phyloP scores from a whole-genome alignment of 2,888 invertebrate genomes.

The Aelia acuminata region DNA sequence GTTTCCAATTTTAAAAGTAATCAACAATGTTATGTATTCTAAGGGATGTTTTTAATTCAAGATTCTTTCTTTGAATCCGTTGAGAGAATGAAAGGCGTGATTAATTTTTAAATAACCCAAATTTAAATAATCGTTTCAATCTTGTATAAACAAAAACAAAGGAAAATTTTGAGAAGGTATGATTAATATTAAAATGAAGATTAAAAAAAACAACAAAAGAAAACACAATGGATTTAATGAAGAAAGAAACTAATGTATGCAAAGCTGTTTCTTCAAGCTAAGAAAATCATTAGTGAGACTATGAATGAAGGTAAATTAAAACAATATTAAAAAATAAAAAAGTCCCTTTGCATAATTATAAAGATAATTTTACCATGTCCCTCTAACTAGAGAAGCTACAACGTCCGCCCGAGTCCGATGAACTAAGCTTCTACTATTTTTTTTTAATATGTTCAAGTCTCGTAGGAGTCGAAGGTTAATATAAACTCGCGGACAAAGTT shows the following conservation, averaged over 20 bases:
- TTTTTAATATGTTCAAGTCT: not conserved
- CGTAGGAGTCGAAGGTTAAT: not conserved
- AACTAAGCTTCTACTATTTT: not conserved
- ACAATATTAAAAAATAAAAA: not conserved
- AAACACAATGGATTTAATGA: not conserved
- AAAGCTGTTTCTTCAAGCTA: not conserved
- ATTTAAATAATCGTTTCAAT: not conserved
- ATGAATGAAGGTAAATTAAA: conserved; percentile 29
- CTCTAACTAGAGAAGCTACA: not conserved
- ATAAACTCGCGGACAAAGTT: not conserved
- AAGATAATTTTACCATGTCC: not conserved
- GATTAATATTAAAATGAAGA: not conserved
- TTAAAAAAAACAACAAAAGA: too few relatives aligned
- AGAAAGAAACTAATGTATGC: conserved; percentile 1
- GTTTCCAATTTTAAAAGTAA: too few relatives aligned
- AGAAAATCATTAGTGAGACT: conserved; percentile 1
- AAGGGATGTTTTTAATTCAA: not conserved
- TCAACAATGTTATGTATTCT: too few relatives aligned
- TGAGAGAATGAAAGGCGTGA: not conserved
- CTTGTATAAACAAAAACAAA: not conserved
- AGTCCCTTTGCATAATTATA: conserved; percentile 12
- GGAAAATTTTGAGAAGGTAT: not conserved
- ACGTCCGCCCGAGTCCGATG: not conserved
- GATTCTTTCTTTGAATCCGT: not conserved
- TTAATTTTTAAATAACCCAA: not conserved